Base-by-base conservation (phyloP, 2,888 invertebrate genomes). In the Tetranychus truncatus region DNA sequence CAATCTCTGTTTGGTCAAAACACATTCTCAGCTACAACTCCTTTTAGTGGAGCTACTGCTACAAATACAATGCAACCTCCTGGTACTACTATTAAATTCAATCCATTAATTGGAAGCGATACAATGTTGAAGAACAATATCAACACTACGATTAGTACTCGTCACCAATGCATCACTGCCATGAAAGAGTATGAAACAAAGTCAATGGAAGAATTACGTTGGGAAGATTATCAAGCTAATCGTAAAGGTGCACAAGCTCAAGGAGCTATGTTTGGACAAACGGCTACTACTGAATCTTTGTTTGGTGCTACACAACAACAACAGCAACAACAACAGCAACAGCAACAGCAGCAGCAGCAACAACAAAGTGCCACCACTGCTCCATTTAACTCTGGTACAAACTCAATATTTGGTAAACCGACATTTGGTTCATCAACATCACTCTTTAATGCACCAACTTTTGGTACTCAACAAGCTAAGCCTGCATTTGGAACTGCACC, bases 101-200 rank as follows among this genome's bases (percentile, higher is more conserved):
- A 87, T 79, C 90, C 93, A 0, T 88, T 91, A 0, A 88, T 89
- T 45, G 93, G 94, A 1, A 90, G 89, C 0, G 99, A 99, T 81
- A 91, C 93, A 0, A 89, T 95, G 84, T 87, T 92, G 81, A 95
- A 95, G 83, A 89, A 89, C 78, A 93, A 94, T 0, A 86, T 88
- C 3, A 67, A 45, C 21, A 89, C 89, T 81, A 91, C 87, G 78
- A 93, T 99, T 78, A 91, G 88, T 80, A 97, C 95, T 0, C 89
- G 92, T 80, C 94, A 95, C 82, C 92, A 95, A 82, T 96, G 96
- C 82, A 96, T 99, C 77, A 95, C 95, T 0, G 93, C 93, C 76
- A 99, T 99, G 99, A 95, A 95, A 85, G 95, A 97, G 82, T 99
- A 97, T 82, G 96, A 97, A 81, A 84, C 82, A 73, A 99, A 97